Percentiles rank a stretch among this genome's conserved stretches.
Conservation (phyloP, 2,888 invertebrate species). For the Oxycera nigricornis region DNA sequence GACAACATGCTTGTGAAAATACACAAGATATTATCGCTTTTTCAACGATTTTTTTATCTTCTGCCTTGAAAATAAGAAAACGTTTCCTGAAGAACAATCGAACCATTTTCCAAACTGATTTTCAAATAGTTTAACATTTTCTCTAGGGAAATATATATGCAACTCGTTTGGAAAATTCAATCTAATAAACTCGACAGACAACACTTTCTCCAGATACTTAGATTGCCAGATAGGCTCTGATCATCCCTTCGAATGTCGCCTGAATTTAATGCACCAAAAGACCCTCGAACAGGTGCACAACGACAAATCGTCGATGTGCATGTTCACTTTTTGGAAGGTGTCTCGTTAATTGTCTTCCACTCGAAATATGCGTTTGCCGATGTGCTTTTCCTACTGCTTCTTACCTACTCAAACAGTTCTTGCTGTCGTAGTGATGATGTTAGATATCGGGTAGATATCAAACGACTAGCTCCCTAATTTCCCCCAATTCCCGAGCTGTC, state of each 20-base stretch:
- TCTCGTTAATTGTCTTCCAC: neutral
- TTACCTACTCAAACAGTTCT: neutral
- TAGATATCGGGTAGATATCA: constrained; percentile 34
- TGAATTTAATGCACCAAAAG: constrained; percentile 27
- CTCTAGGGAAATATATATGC: too few relatives aligned
- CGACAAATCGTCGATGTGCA: constrained; percentile 15
- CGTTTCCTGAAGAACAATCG: too few relatives aligned
- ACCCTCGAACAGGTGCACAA: constrained; percentile 35
- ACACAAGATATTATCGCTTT: too few relatives aligned
- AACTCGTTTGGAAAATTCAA: too few relatives aligned
- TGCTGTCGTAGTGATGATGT: constrained; percentile 19
- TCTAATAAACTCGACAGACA: too few relatives aligned
- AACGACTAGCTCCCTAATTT: constrained; percentile 21
- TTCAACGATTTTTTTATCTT: too few relatives aligned
- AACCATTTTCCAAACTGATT: too few relatives aligned
- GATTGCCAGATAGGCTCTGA: constrained; percentile 27
- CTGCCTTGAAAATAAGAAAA: too few relatives aligned
- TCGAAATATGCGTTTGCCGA: neutral
- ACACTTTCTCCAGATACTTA: neutral
- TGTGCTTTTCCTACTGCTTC: neutral
- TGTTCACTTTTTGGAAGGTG: constrained; percentile 34
- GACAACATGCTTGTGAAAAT: too few relatives aligned
- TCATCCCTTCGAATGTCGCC: constrained; percentile 35
- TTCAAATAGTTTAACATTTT: too few relatives aligned
- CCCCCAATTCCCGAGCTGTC: constrained; percentile 18